Percentiles rank a stretch among this genome's conserved stretches.
These are phyloP conservation scores for Matsumyia berberina DNA, from an alignment of 2,888 invertebrate genomes.

Conservation along the genomic window DNA sequence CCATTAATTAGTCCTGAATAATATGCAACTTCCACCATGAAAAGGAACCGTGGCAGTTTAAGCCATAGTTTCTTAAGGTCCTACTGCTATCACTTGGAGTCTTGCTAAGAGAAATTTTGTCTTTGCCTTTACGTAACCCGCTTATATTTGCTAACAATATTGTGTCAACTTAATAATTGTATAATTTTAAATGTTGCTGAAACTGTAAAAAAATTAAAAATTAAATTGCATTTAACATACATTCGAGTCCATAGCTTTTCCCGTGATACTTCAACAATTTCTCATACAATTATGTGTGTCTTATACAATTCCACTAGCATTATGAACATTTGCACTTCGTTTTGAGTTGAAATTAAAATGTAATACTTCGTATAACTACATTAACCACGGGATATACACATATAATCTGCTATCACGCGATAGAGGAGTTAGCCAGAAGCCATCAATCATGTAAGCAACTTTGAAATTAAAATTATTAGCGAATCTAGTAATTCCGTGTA, in stretches of 20 bases:
- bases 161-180: background rate
- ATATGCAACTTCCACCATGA: no score
- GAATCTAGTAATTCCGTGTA: conserved; percentile 1
- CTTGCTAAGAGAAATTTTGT: no score
- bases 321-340: conserved; percentile 6
- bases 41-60: no score
- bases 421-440: conserved; percentile 2
- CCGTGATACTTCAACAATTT: background rate
- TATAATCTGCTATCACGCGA: conserved; percentile 17
- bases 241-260: no score
- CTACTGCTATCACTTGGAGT: no score
- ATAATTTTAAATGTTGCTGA: background rate
- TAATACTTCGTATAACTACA: background rate
- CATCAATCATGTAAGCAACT: conserved; percentile 24
- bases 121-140: background rate
- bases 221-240: background rate
- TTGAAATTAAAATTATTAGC: conserved; percentile 28
- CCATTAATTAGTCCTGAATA: no score
- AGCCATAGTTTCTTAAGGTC: no score
- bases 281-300: background rate
- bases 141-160: background rate
- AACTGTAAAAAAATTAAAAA: background rate
- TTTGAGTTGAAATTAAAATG: conserved; percentile 12
- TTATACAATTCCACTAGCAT: background rate
- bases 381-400: background rate